Evolutionary conservation across 2,888 invertebrate genomes (phyloP), one percentile per base, ranked within the genome.

Genomic region (Cataglyphis altisquamis): DNA sequence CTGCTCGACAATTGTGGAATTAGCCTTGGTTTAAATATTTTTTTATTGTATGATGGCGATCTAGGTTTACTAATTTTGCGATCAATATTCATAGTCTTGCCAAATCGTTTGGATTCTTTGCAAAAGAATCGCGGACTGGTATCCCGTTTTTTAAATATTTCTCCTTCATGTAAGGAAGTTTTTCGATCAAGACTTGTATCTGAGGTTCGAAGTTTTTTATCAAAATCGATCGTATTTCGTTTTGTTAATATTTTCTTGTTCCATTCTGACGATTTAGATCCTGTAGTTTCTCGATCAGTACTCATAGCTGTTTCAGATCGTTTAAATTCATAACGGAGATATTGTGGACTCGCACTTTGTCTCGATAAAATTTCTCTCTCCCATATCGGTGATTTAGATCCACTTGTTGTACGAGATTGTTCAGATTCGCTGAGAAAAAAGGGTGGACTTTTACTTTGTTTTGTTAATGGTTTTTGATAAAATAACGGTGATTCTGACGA

Each of bases 301-400:
- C 52, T 62, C 9, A 15, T 29, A 29, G 57, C 4, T 45, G 45
- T 36, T 12, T 39, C 52, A 8, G n/a, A 10, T 66, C n/a, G 66
- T 39, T 64, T 62, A 15, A 41, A 32, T 72, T 72, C 21, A 62
- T n/a, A 6, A 45, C n/a, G 9, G 25, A 41, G 18, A 29, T 60
- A 60, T 21, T 41, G 74, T 45, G 45, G 29, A 74, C 62, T 74
- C 21, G 45, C 66, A 3, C 29, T 64, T 36, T 8, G 75, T 45
- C 48, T 39, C 15, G 21, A 48, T 3, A 3, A 48, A 5, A 62
- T 39, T 62, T 25, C 12, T 18, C 9, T 36, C 32, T 68, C 9
- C 29, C 77, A 52, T 62, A 15, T 2, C 1, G 52, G 18, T n/a
- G 66, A 77, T 32, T 64, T 64, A 18, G 67, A 67, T n/a, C 45